Percentiles rank a stretch among this genome's conserved stretches.
phyloP scores from a whole-genome alignment of 2,888 invertebrate genomes.

The Bellardia pandia region DNA sequence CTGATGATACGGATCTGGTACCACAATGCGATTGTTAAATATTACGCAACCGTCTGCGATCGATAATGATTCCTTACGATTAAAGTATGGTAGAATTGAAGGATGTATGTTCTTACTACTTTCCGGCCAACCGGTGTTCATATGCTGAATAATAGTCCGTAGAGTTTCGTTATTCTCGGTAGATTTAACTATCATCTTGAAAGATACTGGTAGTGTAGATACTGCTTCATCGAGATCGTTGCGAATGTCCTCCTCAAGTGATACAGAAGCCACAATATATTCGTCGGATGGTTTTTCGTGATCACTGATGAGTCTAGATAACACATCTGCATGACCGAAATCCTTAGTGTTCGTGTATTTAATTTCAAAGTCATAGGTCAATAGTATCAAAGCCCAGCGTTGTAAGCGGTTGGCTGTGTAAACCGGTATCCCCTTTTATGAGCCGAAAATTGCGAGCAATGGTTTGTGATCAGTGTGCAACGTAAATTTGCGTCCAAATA shows the following conservation, averaged over 20 bases:
- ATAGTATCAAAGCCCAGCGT: background rate
- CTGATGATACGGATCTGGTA: background rate
- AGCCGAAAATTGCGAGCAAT: too few species aligned
- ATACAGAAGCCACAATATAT: background rate
- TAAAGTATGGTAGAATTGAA: too few species aligned
- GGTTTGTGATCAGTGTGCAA: too few species aligned
- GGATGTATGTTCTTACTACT: too few species aligned
- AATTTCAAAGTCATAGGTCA: background rate
- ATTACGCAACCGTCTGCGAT: background rate
- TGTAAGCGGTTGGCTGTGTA: too few species aligned
- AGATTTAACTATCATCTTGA: background rate
- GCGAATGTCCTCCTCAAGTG: too few species aligned
- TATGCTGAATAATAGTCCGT: background rate
- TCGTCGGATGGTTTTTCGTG: slow-evolving; percentile 4
- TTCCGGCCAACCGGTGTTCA: background rate
- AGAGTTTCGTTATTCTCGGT: background rate
- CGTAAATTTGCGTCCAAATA: too few species aligned
- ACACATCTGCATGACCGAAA: too few species aligned
- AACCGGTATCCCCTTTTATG: too few species aligned
- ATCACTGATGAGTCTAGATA: slow-evolving; percentile 7
- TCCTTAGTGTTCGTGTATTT: background rate
- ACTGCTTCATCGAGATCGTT: background rate
- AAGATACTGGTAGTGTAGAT: background rate
- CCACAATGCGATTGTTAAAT: background rate
- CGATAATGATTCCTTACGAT: background rate